Percentiles rank a stretch among this genome's conserved stretches.
Conservation (phyloP, 92 coral and sea anemone species). For the Parazoanthus atlanticus region DNA sequence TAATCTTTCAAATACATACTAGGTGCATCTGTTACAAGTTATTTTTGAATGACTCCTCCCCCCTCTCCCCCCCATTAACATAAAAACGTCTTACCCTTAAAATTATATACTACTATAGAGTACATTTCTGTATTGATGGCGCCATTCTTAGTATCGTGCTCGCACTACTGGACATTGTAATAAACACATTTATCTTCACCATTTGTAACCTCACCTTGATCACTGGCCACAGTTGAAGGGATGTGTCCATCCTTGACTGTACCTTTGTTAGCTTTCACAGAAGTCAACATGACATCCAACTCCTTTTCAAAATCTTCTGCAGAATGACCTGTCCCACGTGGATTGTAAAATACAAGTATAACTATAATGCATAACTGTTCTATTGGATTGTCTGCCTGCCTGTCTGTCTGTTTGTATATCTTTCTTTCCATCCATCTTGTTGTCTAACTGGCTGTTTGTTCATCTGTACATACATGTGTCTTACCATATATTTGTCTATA, state of each 20-base stretch:
- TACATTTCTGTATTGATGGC: not conserved
- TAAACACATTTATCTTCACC: not conserved
- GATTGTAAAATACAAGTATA: not conserved
- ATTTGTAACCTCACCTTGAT: conserved; percentile 11
- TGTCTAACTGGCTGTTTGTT: no score
- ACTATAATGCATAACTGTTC: not conserved
- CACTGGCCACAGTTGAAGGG: conserved; percentile 25
- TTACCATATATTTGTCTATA: no score
- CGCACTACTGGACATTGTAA: not conserved
- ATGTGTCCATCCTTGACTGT: not conserved
- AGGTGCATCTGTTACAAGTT: no score
- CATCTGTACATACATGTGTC: no score
- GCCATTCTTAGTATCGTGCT: not conserved
- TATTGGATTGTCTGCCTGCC: no score
- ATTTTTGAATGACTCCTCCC: no score
- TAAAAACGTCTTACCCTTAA: no score
- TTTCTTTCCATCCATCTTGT: no score
- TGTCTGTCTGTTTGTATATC: no score
- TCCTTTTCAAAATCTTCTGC: conserved; percentile 74
- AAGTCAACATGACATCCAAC: conserved; percentile 78
- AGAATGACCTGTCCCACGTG: conserved; percentile 26
- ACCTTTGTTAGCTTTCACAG: conserved; percentile 41
- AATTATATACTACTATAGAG: no score
- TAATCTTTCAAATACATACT: no score
- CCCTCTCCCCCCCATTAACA: no score